Percentiles rank a stretch among this genome's conserved stretches.
These are phyloP conservation scores for Steinernema carpocapsae DNA, from an alignment of 2,888 invertebrate species.

Conservation along the genomic window DNA sequence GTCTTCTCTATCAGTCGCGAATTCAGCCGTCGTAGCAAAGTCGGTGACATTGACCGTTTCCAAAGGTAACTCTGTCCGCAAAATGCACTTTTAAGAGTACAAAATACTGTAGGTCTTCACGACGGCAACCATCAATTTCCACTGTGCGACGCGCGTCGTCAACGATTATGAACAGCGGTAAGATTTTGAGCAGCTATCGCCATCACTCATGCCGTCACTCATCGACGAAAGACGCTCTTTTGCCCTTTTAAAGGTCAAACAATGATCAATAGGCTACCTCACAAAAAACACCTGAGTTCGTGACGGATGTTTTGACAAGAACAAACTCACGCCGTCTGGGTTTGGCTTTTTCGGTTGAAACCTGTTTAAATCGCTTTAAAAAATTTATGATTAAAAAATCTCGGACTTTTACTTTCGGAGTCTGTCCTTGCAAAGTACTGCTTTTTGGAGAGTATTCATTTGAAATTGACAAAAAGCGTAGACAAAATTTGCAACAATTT, in stretches of 20 bases:
- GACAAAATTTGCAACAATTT: too few species aligned
- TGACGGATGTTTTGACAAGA: background rate
- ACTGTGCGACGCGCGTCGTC: background rate
- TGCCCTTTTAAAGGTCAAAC: conserved; percentile 27
- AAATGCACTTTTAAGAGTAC: conserved; percentile 20
- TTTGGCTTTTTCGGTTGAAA: background rate
- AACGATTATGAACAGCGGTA: conserved; percentile 11
- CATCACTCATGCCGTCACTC: conserved; percentile 28
- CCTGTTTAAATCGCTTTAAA: too few species aligned
- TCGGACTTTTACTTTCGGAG: too few species aligned
- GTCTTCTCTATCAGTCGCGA: conserved; percentile 5
- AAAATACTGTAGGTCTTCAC: conserved; percentile 1
- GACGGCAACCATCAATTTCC: conserved; percentile 29
- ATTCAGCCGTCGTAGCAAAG: conserved; percentile 23
- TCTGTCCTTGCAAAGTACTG: too few species aligned
- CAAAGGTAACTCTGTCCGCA: background rate
- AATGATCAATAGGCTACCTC: background rate
- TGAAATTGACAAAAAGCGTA: too few species aligned
- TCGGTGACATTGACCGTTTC: conserved; percentile 6
- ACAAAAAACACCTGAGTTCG: background rate
- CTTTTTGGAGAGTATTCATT: too few species aligned
- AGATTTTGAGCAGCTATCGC: background rate
- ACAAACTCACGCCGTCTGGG: background rate
- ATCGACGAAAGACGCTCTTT: conserved; percentile 6
- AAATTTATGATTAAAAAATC: too few species aligned